Conservation (phyloP, 2,797 vertebrate species). For the Manis pentadactyla region DNA sequence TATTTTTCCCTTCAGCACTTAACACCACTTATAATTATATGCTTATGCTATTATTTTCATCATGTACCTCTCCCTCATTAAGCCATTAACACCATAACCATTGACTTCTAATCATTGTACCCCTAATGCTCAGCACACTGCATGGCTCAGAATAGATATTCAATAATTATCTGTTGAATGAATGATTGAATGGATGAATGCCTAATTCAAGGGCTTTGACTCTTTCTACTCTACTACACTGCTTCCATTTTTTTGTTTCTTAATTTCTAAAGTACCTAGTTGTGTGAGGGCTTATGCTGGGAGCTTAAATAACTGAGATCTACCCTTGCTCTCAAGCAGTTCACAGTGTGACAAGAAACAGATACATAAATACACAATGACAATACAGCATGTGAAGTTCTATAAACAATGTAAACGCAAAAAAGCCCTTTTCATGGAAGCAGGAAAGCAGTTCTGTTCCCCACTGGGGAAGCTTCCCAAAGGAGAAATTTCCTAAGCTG, state of each 20-base stretch:
- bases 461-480: not conserved
- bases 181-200: not conserved
- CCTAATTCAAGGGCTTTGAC: not conserved
- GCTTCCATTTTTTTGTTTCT: not conserved
- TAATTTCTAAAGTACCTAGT: not conserved
- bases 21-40: not conserved
- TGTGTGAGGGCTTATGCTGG: not conserved
- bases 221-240: not conserved
- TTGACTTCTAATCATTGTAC: not conserved
- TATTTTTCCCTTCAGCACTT: not conserved
- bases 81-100: not conserved
- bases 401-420: rapidly evolving
- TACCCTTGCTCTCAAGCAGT: not conserved
- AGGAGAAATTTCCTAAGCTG: not conserved
- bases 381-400: not conserved
- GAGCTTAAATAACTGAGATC: not conserved
- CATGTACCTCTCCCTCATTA: not conserved
- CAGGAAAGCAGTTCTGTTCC: not conserved
- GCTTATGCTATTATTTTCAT: not conserved
- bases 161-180: not conserved
- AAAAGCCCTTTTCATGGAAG: not conserved
- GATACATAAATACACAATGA: not conserved
- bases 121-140: not conserved
- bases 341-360: not conserved
- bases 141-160: not conserved